These are phyloP conservation scores for Acleris sparsana DNA, from an alignment of 2,888 invertebrate genomes.

Conservation along the genomic window DNA sequence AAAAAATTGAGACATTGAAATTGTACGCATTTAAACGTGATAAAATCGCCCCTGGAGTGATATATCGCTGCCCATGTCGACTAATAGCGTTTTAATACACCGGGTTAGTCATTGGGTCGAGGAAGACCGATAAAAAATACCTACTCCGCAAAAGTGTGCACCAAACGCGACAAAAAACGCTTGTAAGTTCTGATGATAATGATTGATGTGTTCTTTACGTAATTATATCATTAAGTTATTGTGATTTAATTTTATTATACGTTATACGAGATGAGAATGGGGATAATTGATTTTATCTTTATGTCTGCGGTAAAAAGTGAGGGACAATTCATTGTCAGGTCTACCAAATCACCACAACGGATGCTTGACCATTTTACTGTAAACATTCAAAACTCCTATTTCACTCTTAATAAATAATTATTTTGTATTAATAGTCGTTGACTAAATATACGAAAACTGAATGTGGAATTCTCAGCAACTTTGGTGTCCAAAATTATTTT, in stretches of 20 bases:
- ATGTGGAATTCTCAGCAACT: too few relatives aligned
- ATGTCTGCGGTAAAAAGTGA: too few relatives aligned
- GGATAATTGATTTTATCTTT: too few relatives aligned
- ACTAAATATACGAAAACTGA: too few relatives aligned
- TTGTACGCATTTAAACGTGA: conserved; percentile 74
- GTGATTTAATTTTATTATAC: background rate
- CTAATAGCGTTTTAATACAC: conserved; percentile 82
- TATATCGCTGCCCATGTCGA: conserved; percentile 72
- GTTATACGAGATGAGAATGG: background rate
- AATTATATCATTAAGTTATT: background rate
- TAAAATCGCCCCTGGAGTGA: conserved; percentile 75
- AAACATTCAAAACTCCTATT: too few relatives aligned
- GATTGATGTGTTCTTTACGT: conserved; percentile 16
- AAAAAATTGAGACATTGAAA: conserved; percentile 72
- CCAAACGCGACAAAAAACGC: conserved; percentile 26
- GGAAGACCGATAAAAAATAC: conserved; percentile 30
- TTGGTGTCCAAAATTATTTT: too few relatives aligned
- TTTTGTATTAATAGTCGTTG: too few relatives aligned
- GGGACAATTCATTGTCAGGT: too few relatives aligned
- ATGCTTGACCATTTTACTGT: too few relatives aligned
- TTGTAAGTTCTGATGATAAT: conserved; percentile 5
- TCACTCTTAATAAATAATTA: too few relatives aligned
- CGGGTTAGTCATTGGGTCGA: conserved; percentile 65
- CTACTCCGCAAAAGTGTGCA: conserved; percentile 22
- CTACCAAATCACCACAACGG: too few relatives aligned